These are phyloP conservation scores for Horisme vitalbata DNA, from an alignment of 2,888 invertebrate species.

Conservation along the genomic window DNA sequence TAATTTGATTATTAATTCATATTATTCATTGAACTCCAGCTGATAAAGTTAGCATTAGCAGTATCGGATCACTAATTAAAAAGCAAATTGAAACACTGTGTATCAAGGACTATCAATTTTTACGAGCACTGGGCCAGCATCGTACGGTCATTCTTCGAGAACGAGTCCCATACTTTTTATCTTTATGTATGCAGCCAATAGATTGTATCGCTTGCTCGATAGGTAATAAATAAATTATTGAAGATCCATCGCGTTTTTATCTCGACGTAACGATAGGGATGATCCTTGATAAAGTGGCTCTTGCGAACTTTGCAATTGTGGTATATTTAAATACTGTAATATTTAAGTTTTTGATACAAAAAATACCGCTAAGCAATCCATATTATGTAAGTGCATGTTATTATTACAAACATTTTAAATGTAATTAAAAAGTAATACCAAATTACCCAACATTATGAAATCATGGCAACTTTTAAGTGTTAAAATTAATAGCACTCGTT, in stretches of 20 bases:
- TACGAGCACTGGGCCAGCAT: conserved; percentile 61
- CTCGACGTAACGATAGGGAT: conserved; percentile 17
- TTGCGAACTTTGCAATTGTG: not conserved
- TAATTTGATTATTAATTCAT: conserved; percentile 12
- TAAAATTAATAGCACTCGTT: too few relatives aligned
- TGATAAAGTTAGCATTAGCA: conserved; percentile 11
- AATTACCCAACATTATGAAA: too few relatives aligned
- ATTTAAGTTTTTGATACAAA: too few relatives aligned
- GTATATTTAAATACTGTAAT: too few relatives aligned
- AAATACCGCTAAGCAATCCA: too few relatives aligned
- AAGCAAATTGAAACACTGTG: conserved; percentile 67
- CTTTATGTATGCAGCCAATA: conserved; percentile 60
- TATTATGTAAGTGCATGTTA: too few relatives aligned
- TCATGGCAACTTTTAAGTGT: too few relatives aligned
- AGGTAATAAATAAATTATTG: conserved; percentile 51
- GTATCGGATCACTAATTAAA: conserved; percentile 55
- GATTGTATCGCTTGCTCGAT: conserved; percentile 58
- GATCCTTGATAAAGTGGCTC: not conserved
- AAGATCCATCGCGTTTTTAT: conserved; percentile 26
- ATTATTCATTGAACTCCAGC: conserved; percentile 13
- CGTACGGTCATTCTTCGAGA: conserved; percentile 32
- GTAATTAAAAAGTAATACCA: too few relatives aligned
- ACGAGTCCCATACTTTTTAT: conserved; percentile 45
- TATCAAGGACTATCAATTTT: conserved; percentile 72
- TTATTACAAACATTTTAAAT: too few relatives aligned